Base-by-base conservation (phyloP, 2,113 vertebrate genomes). In the Catharus bicknelli region DNA sequence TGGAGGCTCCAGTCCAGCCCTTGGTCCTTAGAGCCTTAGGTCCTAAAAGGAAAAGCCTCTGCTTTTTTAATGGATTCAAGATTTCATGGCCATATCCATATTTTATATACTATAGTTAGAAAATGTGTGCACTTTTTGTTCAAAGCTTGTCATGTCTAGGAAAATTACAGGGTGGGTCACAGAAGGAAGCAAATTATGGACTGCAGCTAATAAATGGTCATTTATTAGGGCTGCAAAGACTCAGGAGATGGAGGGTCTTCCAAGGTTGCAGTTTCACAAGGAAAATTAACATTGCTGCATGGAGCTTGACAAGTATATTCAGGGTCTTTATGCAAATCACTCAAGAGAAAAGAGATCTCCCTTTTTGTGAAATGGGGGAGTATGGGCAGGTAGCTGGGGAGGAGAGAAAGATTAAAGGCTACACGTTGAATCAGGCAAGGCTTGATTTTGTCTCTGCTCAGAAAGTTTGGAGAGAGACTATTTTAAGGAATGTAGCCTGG, bases 111-210 rank as follows among this genome's bases (percentile, higher is more conserved):
- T 92, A 34, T 61, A 84, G 91, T 53, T 83, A 67, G 82, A 96
- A 94, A 93, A 95, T 11, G 25, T 96, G 47, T 73, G 78, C 0
- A 29, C 83, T 96, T 83, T 96, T 96, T 83, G 92, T 94, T 96
- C 36, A 29, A 86, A 93, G 83, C 53, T 95, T 96, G 86, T 96
- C 91, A 92, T 86, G 78, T 73, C 64, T 94, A 96, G 88, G 86
- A 86, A 95, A 96, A 96, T 96, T 95, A 92, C 74, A 90, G 79
- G 67, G 90, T 51, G 69, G 91, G 86, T 80, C 92, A 86, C 25
- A 54, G 83, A 78, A 92, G 50, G 5, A 19, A 90, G 68, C 34
- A 91, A 95, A 95, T 95, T 83, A 90, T 40, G 16, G 74, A 68
- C 48, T 96, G 76, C 69, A 79, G 70, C 69, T 96, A 87, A 96